Evolutionary conservation across 2,113 vertebrate genomes (phyloP).

Genomic region (Istiophorus platypterus): DNA sequence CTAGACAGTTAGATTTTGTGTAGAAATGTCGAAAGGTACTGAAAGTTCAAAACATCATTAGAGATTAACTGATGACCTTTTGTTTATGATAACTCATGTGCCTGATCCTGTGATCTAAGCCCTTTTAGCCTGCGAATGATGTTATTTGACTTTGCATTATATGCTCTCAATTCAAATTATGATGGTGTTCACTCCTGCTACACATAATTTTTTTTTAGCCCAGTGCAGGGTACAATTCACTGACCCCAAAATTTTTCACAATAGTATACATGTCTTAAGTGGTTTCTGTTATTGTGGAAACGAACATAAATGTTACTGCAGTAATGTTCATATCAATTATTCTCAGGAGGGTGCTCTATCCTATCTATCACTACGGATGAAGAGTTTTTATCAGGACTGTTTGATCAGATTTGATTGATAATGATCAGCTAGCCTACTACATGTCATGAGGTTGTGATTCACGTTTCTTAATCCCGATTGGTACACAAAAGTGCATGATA

Average conservation of each 20-base stretch:
- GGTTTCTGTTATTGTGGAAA: neutral
- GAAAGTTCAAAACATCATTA: conserved; percentile 10
- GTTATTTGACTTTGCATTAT: conserved; percentile 19
- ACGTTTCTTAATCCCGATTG: neutral
- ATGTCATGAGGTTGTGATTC: neutral
- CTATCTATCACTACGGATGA: no score
- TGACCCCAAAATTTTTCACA: neutral
- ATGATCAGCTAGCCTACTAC: neutral
- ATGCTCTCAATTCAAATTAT: neutral
- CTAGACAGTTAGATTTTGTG: neutral
- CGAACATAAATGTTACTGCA: neutral
- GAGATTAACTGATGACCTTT: conserved; percentile 3
- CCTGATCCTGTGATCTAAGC: neutral
- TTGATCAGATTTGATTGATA: neutral
- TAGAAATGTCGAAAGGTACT: neutral
- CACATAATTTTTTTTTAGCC: neutral
- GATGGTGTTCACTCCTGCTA: neutral
- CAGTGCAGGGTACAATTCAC: neutral
- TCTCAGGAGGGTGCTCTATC: neutral
- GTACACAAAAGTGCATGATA: no score
- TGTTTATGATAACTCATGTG: neutral
- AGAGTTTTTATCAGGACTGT: neutral
- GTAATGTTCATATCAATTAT: neutral
- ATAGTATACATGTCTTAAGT: neutral
- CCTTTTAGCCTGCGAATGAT: neutral